Base-by-base conservation (phyloP, 2,888 invertebrate species). In the Athrips mouffetella region DNA sequence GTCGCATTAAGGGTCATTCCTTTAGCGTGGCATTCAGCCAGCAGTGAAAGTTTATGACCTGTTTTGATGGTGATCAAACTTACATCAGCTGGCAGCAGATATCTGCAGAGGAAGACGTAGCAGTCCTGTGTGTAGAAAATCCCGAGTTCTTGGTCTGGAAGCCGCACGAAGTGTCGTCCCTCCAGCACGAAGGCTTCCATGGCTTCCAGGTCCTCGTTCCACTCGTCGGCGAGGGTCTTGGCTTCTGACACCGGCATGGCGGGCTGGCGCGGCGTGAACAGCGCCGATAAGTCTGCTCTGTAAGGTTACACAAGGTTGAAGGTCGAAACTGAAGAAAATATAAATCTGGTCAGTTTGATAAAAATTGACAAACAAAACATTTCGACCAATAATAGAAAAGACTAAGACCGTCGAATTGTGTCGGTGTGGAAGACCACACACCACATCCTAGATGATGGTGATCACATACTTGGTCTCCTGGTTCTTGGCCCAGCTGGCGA, bases 141-240 rank as follows among this genome's bases (percentile, higher is more conserved):
- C 64, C 95, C 97, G 20, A 97, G 89, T 87, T 99, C 99, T 72
- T 96, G 93, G 75, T 98, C 97, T 0, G 99, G 99, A 47, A 99
- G 89, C 0, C 97, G 92, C n/a, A 98, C 98, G 86, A 99, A 99
- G 85, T 98, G 98, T 65, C 96, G 94, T 8, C 97, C 98, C 80
- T 99, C 98, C 54, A 99, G 89, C 3, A 99, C 98, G 82, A 99
- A 98, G 0, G 97, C 93, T 82, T 99, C 98, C 97, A 99, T 98
- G 16, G 95, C 95, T 74, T 98, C 98, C 57, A 99, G 90, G 82
- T 99, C 99, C 61, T 98, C 98, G 87, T 99, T 98, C 97, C 98
- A 99, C 71, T 99, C 99, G 70, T 95, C 94, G 76, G 96, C 94
- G 20, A 98, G 86, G 65, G 96, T 94, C 63, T 92, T 92, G 0